Conservation (phyloP, 2,113 vertebrate genomes). For the Terrapene triunguis region DNA sequence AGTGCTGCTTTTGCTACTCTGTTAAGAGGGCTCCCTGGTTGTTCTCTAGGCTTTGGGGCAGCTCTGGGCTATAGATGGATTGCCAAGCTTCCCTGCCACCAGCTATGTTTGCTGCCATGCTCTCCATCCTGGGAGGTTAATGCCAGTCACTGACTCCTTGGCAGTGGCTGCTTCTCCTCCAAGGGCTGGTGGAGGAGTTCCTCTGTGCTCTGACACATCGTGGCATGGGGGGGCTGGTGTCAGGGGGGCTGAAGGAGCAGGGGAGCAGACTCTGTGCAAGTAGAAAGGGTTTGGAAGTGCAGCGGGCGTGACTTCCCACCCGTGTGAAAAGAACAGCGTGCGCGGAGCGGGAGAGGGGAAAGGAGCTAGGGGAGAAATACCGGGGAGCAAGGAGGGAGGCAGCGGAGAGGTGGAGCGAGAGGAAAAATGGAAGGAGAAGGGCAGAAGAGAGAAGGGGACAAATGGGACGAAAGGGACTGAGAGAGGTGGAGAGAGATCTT, state of each 20-base stretch:
- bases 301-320: neutral
- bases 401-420: neutral
- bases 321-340: no score
- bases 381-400: neutral
- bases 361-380: neutral
- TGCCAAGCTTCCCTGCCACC: neutral
- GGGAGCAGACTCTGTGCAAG: neutral
- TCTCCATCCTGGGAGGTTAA: no score
- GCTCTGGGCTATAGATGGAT: rapidly evolving
- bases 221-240: neutral
- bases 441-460: neutral
- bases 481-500: neutral
- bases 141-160: no score
- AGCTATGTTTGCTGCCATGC: no score
- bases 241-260: neutral
- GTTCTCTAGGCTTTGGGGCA: neutral
- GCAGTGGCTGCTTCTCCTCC: neutral
- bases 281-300: neutral
- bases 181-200: neutral
- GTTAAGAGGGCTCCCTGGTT: no score
- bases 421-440: neutral
- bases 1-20: no score
- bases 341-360: no score
- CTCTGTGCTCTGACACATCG: neutral
- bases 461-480: neutral